Evolutionary conservation across 1,140 invertebrate species (phyloP).

Genomic region (Telenomus remus): DNA sequence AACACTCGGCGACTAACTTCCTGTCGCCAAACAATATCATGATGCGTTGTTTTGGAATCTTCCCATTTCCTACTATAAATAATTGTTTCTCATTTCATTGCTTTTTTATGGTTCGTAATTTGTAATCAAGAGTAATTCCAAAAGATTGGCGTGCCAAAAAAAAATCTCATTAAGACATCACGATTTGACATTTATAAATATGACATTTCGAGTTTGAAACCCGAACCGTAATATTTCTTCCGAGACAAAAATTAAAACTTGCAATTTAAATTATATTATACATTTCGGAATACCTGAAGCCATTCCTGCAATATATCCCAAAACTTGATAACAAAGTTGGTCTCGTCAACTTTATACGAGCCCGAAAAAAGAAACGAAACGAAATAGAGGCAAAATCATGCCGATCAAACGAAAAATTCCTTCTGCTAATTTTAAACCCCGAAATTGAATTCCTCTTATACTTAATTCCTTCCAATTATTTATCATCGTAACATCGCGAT

Average conservation of each 20-base stretch:
- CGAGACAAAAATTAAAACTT: too few species aligned
- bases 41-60: conserved; percentile 13
- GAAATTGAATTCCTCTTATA: conserved; percentile 22
- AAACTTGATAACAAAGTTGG: too few species aligned
- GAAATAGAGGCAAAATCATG: not conserved
- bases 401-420: conserved; percentile 2
- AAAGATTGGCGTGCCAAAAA: not conserved
- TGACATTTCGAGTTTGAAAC: too few species aligned
- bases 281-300: too few species aligned
- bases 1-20: conserved; percentile 35
- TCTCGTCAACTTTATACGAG: too few species aligned
- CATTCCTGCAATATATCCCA: too few species aligned
- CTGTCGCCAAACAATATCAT: conserved; percentile 36
- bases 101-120: conserved; percentile 4
- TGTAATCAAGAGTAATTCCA: not conserved
- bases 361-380: not conserved
- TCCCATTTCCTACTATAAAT: not conserved
- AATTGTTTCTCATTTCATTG: not conserved
- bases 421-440: not conserved
- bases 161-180: too few species aligned
- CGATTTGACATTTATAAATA: too few species aligned
- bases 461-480: conserved; percentile 30
- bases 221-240: too few species aligned
- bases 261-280: too few species aligned
- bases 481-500: conserved; percentile 22